Evolutionary conservation across 1,140 invertebrate genomes (phyloP).

Genomic region (Tetraneura akinire): DNA sequence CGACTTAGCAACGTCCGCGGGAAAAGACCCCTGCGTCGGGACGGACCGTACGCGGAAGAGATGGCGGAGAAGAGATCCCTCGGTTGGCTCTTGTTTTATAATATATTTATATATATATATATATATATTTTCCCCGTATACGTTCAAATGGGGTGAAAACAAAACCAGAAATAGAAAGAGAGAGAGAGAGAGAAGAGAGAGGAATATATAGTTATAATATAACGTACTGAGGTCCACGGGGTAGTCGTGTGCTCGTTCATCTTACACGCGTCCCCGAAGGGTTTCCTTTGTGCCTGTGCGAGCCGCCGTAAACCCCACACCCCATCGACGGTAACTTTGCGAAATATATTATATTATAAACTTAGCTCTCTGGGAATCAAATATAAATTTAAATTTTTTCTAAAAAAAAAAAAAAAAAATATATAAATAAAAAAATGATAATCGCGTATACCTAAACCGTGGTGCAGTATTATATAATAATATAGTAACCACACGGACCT

Average conservation of each 20-base stretch:
- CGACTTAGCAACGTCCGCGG: constrained; percentile 47
- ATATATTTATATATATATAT: too few relatives aligned
- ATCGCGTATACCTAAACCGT: constrained; percentile 10
- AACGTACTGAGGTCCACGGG: constrained; percentile 7
- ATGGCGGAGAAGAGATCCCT: constrained; percentile 34
- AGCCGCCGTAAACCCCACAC: neutral
- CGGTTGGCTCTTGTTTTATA: constrained; percentile 32
- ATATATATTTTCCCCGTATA: neutral
- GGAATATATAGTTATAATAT: neutral
- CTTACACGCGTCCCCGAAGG: constrained; percentile 47
- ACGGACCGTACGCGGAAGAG: neutral
- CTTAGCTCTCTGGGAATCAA: constrained; percentile 40
- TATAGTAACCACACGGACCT: too few relatives aligned
- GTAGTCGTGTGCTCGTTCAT: constrained; percentile 38
- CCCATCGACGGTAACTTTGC: neutral
- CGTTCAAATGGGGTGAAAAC: constrained; percentile 47
- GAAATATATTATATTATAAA: neutral
- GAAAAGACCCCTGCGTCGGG: constrained; percentile 36
- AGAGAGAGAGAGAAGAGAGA: neutral
- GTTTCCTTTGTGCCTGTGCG: constrained; percentile 43
- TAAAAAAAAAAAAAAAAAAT: constrained; percentile 12
- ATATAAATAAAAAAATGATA: constrained; percentile 24
- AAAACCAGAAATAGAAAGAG: neutral
- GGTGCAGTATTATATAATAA: too few relatives aligned
- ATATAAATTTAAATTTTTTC: constrained; percentile 51